Conservation (phyloP, 2,888 invertebrate genomes). For the Troides helena region DNA sequence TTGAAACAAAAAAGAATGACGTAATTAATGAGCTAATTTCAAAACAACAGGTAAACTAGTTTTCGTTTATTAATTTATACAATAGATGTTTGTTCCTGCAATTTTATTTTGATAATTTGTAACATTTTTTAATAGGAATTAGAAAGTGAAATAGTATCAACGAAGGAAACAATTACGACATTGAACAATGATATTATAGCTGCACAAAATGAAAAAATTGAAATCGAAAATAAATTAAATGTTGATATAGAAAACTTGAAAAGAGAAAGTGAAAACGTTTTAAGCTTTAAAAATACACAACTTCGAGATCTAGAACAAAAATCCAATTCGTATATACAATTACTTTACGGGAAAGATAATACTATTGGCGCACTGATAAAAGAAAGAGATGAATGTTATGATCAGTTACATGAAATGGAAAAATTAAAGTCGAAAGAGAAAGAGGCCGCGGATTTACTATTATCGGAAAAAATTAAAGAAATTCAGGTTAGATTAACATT, state of each 20-base stretch:
- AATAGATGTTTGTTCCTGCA: slow-evolving; percentile 9
- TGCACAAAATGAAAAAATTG: slow-evolving; percentile 44
- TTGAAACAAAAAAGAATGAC: slow-evolving; percentile 45
- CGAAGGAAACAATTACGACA: slow-evolving; percentile 42
- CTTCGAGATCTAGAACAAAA: slow-evolving; percentile 48
- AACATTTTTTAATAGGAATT: slow-evolving; percentile 54
- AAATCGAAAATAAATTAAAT: slow-evolving; percentile 41
- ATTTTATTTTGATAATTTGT: not conserved
- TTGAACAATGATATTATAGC: slow-evolving; percentile 36
- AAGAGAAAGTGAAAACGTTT: slow-evolving; percentile 42
- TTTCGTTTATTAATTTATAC: not conserved
- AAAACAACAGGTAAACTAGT: slow-evolving; percentile 64
- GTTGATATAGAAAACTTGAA: slow-evolving; percentile 47
- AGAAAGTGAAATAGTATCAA: slow-evolving; percentile 47
- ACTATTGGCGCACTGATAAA: slow-evolving; percentile 5
- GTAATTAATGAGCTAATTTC: slow-evolving; percentile 39
- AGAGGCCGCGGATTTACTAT: slow-evolving; percentile 44
- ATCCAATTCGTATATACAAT: not conserved
- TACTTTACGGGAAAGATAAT: slow-evolving; percentile 2
- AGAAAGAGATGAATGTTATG: slow-evolving; percentile 45
- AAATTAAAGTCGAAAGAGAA: slow-evolving; percentile 51
- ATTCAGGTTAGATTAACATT: slow-evolving; percentile 62
- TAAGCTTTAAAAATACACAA: slow-evolving; percentile 47
- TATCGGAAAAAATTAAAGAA: slow-evolving; percentile 54
- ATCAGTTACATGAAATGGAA: slow-evolving; percentile 48